Evolutionary conservation across 2,797 vertebrate species (phyloP).

Genomic region (Antennarius maculatus): DNA sequence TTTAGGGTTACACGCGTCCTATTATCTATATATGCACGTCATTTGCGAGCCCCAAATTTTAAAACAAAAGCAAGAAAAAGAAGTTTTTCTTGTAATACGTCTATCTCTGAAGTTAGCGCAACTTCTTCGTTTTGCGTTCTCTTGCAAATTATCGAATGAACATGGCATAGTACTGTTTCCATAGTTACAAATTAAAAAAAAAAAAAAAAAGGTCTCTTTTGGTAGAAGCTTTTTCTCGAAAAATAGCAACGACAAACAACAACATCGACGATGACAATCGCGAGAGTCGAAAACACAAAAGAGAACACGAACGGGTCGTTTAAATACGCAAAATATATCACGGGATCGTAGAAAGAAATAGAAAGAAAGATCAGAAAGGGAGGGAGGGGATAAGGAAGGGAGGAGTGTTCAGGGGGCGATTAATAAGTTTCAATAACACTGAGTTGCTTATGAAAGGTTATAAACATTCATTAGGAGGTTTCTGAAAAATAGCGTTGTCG

Average conservation of each 20-base stretch:
- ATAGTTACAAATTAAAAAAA: constrained; percentile 30
- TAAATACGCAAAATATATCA: constrained; percentile 85
- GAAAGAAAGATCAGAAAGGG: background rate
- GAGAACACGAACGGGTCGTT: constrained; percentile 78
- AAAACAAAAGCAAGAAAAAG: constrained; percentile 73
- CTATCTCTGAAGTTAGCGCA: constrained; percentile 76
- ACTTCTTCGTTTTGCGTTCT: constrained; percentile 77
- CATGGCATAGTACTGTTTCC: constrained; percentile 50
- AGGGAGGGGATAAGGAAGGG: constrained; percentile 3
- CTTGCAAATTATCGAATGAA: constrained; percentile 64
- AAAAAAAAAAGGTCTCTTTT: constrained; percentile 75
- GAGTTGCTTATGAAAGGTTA: constrained; percentile 75
- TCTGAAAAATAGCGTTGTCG: constrained; percentile 58
- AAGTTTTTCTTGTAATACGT: constrained; percentile 62
- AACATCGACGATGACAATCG: constrained; percentile 73
- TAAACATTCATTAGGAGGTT: constrained; percentile 74
- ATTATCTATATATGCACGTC: constrained; percentile 66
- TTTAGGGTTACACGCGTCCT: constrained; percentile 76
- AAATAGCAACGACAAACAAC: constrained; percentile 77
- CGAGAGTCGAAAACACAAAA: constrained; percentile 77
- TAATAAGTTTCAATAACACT: constrained; percentile 70
- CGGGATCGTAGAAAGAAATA: constrained; percentile 73
- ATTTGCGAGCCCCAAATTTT: constrained; percentile 79
- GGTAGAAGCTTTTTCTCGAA: constrained; percentile 82
- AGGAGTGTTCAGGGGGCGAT: constrained; percentile 38